Percentiles rank a stretch among this genome's conserved stretches.
Evolutionary conservation across 2,888 invertebrate genomes (phyloP).

Genomic region (Tolmerus cingulatus): DNA sequence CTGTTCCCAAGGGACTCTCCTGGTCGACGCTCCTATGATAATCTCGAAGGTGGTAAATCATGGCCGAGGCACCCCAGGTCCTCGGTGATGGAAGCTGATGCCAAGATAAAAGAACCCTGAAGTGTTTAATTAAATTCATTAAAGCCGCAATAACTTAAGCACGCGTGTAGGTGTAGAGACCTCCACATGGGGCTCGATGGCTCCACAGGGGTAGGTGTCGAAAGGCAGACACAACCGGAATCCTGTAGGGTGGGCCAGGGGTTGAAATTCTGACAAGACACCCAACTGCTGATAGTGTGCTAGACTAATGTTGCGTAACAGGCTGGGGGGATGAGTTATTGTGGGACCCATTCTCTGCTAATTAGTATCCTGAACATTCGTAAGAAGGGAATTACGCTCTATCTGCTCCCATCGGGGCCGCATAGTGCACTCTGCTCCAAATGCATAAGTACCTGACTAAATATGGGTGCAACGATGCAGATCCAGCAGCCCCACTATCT

Average conservation of each 20-base stretch:
- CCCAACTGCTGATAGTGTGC: background rate
- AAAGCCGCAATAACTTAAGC: slow-evolving; percentile 1
- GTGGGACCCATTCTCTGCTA: background rate
- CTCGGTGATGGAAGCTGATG: background rate
- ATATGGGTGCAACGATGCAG: background rate
- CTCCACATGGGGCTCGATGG: background rate
- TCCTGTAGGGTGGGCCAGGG: background rate
- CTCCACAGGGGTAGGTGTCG: background rate
- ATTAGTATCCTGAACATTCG: slow-evolving; percentile 7
- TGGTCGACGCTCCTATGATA: background rate
- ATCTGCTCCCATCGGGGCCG: background rate
- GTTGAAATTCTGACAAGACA: slow-evolving; percentile 19
- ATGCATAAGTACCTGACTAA: background rate
- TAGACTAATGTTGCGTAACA: slow-evolving; percentile 3
- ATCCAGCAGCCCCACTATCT: background rate
- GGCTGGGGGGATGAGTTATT: background rate
- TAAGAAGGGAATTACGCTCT: background rate
- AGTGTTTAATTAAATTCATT: slow-evolving; percentile 39
- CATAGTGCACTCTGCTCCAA: background rate
- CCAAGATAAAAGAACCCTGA: slow-evolving; percentile 24
- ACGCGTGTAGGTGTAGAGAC: background rate
- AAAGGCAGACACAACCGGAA: background rate
- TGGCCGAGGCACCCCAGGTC: background rate
- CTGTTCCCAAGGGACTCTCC: background rate
- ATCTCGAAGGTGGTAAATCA: slow-evolving; percentile 17